Evolutionary conservation across 2,797 vertebrate genomes (phyloP).

Genomic region (Melopsittacus undulatus): DNA sequence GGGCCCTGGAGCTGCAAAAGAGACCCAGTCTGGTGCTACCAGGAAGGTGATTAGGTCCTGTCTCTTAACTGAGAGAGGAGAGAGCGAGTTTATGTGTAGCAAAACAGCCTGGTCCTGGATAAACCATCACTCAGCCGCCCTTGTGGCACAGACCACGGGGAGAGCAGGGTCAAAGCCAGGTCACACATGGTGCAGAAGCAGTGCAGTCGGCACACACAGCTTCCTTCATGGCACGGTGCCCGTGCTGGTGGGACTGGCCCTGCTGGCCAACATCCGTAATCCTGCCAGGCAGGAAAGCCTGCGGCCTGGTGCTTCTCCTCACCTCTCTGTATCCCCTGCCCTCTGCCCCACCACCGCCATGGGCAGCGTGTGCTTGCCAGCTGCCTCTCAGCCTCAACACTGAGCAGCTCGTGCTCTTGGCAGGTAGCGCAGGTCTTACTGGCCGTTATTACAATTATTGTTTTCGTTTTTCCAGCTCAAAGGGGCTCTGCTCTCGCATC

Average conservation of each 20-base stretch:
- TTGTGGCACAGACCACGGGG: fast-evolving
- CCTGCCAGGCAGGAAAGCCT: constrained; percentile 47
- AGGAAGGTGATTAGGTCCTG: neutral
- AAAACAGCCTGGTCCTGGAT: neutral
- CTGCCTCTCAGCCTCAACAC: neutral
- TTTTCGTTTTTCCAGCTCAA: neutral
- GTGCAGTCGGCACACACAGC: neutral
- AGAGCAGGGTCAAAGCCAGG: neutral
- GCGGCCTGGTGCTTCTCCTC: fast-evolving
- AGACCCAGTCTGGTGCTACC: neutral
- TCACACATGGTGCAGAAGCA: neutral
- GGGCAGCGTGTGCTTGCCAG: neutral
- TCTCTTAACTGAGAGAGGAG: neutral
- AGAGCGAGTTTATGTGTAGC: neutral
- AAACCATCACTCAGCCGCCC: fast-evolving
- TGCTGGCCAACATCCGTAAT: constrained; percentile 6
- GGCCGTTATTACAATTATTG: neutral
- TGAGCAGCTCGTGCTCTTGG: neutral
- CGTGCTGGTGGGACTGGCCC: neutral
- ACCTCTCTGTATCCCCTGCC: neutral
- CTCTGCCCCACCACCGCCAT: neutral
- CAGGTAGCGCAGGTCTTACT: neutral
- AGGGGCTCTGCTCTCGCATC: neutral
- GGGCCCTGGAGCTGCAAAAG: neutral
- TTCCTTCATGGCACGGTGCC: constrained; percentile 23